These are phyloP conservation scores for Adelges cooleyi DNA, from an alignment of 1,140 invertebrate genomes.

Conservation along the genomic window DNA sequence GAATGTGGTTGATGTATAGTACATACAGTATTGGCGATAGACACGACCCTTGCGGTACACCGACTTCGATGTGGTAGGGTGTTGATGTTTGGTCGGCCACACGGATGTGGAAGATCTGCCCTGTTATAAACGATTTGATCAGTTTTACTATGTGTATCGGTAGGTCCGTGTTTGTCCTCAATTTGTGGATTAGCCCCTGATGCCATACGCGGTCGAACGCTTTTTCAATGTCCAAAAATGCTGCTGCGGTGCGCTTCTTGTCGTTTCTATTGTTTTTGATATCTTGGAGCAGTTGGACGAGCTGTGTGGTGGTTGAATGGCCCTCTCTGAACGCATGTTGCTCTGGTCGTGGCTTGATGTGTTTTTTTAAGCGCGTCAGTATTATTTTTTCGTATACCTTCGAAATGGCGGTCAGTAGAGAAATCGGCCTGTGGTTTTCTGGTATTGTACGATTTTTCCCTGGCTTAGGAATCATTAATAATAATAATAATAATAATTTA, in stretches of 20 bases:
- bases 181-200: slow-evolving; percentile 36
- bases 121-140: neutral
- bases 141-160: neutral
- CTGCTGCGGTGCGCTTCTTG: slow-evolving; percentile 33
- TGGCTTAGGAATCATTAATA: no score
- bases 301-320: neutral
- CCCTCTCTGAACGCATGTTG: neutral
- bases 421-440: neutral
- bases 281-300: neutral
- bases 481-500: no score
- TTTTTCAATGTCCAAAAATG: slow-evolving; percentile 39
- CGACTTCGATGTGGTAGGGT: neutral
- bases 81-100: neutral
- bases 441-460: no score
- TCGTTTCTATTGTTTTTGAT: slow-evolving; percentile 16
- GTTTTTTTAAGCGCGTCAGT: neutral
- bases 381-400: neutral
- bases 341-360: neutral
- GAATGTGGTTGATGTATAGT: neutral
- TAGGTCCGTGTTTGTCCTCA: slow-evolving; percentile 27
- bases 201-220: slow-evolving; percentile 39
- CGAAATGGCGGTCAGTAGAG: neutral
- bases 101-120: neutral
- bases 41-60: no score
- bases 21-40: neutral